phyloP scores from a whole-genome alignment of 1,140 invertebrate genomes.

The Eubasilissa regina region DNA sequence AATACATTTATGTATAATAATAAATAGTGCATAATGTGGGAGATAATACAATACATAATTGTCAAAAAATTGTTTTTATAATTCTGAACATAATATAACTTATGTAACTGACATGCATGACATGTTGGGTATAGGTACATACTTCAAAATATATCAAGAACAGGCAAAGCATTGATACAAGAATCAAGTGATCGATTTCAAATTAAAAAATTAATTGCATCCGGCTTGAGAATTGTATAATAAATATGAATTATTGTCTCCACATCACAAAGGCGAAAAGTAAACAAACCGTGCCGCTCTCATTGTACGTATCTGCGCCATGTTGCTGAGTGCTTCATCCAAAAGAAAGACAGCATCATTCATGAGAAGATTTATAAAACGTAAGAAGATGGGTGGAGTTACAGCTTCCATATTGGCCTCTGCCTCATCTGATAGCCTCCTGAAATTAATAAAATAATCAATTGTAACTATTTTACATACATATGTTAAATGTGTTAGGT shows the following conservation, averaged over 20 bases:
- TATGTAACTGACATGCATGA: too few relatives aligned
- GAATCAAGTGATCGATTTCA: too few relatives aligned
- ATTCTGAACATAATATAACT: too few relatives aligned
- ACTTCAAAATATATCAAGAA: too few relatives aligned
- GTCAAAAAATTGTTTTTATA: too few relatives aligned
- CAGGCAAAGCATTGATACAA: too few relatives aligned
- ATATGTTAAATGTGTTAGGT: not conserved
- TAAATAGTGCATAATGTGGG: not conserved
- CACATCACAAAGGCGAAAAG: not conserved
- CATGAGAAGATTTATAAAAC: constrained; percentile 95
- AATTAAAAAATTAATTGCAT: too few relatives aligned
- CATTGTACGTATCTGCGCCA: constrained; percentile 86
- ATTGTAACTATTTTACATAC: not conserved
- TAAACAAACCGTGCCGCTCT: constrained; percentile 77
- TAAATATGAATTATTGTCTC: too few relatives aligned
- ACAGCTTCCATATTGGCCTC: constrained; percentile 92
- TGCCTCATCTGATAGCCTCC: constrained; percentile 83
- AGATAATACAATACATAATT: not conserved
- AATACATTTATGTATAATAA: constrained; percentile 3
- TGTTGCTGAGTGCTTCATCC: constrained; percentile 91
- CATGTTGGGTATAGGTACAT: too few relatives aligned
- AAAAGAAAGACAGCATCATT: constrained; percentile 96
- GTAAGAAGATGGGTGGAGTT: constrained; percentile 90
- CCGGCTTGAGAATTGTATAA: too few relatives aligned
- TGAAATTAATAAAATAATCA: constrained; percentile 64